Evolutionary conservation across 2,888 invertebrate genomes (phyloP).

Genomic region (Myathropa florea): DNA sequence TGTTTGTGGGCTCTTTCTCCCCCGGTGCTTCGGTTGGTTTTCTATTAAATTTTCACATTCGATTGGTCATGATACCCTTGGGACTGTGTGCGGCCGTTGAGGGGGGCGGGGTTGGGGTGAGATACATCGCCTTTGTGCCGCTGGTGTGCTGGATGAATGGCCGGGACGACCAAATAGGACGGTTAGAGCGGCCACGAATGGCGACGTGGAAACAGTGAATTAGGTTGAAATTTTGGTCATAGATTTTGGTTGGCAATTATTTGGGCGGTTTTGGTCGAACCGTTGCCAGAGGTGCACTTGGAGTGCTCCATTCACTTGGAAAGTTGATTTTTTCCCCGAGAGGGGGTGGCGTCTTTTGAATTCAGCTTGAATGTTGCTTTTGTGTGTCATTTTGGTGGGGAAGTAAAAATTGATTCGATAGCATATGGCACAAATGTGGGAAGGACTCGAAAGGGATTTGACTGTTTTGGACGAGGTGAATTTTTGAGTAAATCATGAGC

Average conservation of each 20-base stretch:
- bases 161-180: slow-evolving; percentile 37
- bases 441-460: no score
- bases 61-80: slow-evolving; percentile 69
- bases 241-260: slow-evolving; percentile 52
- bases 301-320: slow-evolving; percentile 19
- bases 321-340: neutral
- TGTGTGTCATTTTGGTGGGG: neutral
- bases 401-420: neutral
- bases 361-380: neutral
- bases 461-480: no score
- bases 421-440: neutral
- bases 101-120: slow-evolving; percentile 8
- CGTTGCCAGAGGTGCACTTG: slow-evolving; percentile 35
- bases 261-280: slow-evolving; percentile 12
- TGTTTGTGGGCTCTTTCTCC: slow-evolving; percentile 45
- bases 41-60: slow-evolving; percentile 71
- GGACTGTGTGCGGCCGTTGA: slow-evolving; percentile 19
- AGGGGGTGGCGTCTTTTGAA: neutral
- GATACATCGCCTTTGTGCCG: slow-evolving; percentile 29
- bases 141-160: slow-evolving; percentile 11
- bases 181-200: neutral
- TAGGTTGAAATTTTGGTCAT: slow-evolving; percentile 64
- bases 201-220: slow-evolving; percentile 43
- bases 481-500: no score
- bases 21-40: slow-evolving; percentile 34